Conservation (phyloP, 1,140 invertebrate species). For the Phymorhynchus buccinoides region DNA sequence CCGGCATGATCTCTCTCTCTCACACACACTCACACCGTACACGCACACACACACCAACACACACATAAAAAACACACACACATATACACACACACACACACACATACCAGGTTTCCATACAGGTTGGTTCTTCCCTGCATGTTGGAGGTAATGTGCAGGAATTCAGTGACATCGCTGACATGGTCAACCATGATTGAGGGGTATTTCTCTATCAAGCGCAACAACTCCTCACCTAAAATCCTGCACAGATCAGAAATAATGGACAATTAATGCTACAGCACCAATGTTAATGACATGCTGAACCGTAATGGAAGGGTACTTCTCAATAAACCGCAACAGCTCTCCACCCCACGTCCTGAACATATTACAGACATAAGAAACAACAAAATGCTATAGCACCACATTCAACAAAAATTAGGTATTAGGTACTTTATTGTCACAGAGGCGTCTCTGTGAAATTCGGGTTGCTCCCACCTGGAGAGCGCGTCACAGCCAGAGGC, state of each 20-base stretch:
- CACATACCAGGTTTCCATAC: slow-evolving; percentile 62
- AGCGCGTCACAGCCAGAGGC: no score
- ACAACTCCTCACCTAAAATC: slow-evolving; percentile 59
- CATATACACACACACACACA: not conserved
- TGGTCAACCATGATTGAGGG: slow-evolving; percentile 59
- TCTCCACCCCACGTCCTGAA: no score
- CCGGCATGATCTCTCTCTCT: not conserved
- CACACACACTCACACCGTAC: not conserved
- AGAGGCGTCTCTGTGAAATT: no score
- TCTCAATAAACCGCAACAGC: no score
- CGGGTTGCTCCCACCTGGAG: no score
- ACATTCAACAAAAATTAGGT: no score
- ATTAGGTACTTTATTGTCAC: no score
- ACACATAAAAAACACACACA: not conserved
- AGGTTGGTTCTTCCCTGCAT: slow-evolving; percentile 58
- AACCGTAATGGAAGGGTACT: no score
- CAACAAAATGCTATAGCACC: no score
- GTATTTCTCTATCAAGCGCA: slow-evolving; percentile 59
- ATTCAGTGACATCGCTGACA: slow-evolving; percentile 61
- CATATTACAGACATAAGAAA: no score
- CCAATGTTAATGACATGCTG: no score
- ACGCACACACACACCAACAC: not conserved
- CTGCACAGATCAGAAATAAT: slow-evolving; percentile 47
- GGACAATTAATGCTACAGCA: no score
- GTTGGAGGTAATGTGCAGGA: slow-evolving; percentile 60